Percentiles rank a stretch among this genome's conserved stretches.
Evolutionary conservation across 2,797 vertebrate species (phyloP).

Genomic region (Kryptolebias ocellatus): DNA sequence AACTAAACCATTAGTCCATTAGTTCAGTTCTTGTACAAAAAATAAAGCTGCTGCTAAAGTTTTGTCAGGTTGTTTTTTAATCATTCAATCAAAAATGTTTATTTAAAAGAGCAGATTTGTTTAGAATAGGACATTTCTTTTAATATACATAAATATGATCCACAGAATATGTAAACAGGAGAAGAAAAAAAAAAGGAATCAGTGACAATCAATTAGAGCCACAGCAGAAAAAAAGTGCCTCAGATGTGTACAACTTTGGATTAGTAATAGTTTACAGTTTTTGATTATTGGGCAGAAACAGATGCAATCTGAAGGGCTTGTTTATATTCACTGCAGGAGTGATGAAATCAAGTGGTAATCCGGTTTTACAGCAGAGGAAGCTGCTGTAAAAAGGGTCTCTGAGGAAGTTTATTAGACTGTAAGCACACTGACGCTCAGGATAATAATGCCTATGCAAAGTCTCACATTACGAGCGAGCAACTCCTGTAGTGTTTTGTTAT

Average conservation of each 20-base stretch:
- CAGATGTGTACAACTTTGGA: constrained; percentile 66
- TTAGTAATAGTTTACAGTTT: constrained; percentile 52
- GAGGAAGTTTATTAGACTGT: constrained; percentile 24
- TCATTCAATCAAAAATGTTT: constrained; percentile 1
- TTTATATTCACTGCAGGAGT: constrained; percentile 19
- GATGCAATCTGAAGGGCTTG: constrained; percentile 29
- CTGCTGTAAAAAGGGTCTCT: constrained; percentile 2
- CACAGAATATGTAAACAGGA: constrained; percentile 53
- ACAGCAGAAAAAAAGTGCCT: constrained; percentile 13
- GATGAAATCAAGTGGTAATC: constrained; percentile 37
- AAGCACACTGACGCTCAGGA: constrained; percentile 35
- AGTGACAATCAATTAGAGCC: constrained; percentile 41
- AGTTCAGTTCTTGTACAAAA: neutral
- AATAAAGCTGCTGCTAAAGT: constrained; percentile 38
- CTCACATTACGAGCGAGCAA: constrained; percentile 10
- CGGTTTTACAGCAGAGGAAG: constrained; percentile 28
- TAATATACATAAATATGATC: constrained; percentile 61
- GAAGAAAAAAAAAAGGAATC: constrained; percentile 46
- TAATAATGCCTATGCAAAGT: constrained; percentile 63
- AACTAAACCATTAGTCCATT: neutral
- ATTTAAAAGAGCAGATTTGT: constrained; percentile 63
- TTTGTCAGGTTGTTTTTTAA: neutral
- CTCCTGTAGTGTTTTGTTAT: constrained; percentile 11
- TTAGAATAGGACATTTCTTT: constrained; percentile 63
- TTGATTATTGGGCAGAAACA: constrained; percentile 17